These are phyloP conservation scores for Hypanus sabinus DNA, from an alignment of 2,113 vertebrate species.

Conservation along the genomic window DNA sequence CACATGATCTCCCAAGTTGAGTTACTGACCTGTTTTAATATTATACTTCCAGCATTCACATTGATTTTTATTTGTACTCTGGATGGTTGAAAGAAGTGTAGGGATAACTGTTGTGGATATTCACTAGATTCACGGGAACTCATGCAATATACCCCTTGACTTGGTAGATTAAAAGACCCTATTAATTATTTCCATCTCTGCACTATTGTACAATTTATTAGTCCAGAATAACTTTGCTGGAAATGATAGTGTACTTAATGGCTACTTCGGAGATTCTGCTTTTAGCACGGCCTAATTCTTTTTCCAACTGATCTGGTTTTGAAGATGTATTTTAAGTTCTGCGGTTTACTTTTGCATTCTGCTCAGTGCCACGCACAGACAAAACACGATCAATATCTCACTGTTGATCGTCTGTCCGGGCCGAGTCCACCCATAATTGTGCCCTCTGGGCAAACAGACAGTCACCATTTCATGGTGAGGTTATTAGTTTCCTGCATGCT, in stretches of 20 bases:
- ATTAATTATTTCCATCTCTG: background rate
- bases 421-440: background rate
- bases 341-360: background rate
- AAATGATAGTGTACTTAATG: background rate
- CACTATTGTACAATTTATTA: background rate
- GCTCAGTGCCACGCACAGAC: background rate
- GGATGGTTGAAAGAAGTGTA: background rate
- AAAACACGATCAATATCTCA: constrained; percentile 13
- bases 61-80: background rate
- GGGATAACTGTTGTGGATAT: background rate
- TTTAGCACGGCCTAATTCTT: background rate
- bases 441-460: background rate
- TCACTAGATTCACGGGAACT: background rate
- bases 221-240: background rate
- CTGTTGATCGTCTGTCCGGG: background rate
- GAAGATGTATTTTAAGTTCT: background rate
- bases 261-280: background rate
- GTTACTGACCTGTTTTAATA: background rate
- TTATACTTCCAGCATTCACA: too few species aligned
- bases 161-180: background rate
- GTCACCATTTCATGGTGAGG: background rate
- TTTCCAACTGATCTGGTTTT: background rate
- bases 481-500: background rate
- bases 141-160: background rate
- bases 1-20: background rate